These are phyloP conservation scores for Monochamus saltuarius DNA, from an alignment of 1,140 invertebrate genomes.

Conservation along the genomic window DNA sequence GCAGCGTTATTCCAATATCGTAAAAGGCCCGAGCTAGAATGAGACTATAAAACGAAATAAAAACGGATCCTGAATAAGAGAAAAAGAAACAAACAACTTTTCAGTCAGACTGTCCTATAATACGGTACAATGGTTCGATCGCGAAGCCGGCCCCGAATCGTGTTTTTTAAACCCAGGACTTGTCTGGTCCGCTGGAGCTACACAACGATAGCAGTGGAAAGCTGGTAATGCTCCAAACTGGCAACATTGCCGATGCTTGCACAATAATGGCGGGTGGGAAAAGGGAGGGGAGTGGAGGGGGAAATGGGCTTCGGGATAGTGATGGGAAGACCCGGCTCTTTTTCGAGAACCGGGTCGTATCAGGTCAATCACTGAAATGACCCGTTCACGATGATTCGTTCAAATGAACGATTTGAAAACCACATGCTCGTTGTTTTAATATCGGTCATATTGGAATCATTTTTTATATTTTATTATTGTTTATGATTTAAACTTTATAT, in stretches of 20 bases:
- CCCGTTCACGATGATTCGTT: too few species aligned
- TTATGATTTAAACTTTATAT: too few species aligned
- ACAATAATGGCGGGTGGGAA: constrained; percentile 24
- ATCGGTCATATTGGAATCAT: too few species aligned
- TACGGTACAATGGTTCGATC: constrained; percentile 24
- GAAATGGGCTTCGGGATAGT: constrained; percentile 37
- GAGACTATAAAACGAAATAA: constrained; percentile 17
- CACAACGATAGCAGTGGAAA: constrained; percentile 40
- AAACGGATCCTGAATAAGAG: constrained; percentile 23
- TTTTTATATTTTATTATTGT: too few species aligned
- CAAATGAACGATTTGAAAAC: too few species aligned
- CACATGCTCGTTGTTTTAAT: too few species aligned
- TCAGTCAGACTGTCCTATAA: constrained; percentile 41
- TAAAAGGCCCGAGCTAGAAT: constrained; percentile 17
- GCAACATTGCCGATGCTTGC: constrained; percentile 47
- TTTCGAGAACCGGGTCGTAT: too few species aligned
- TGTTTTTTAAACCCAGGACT: constrained; percentile 21
- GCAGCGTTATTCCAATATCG: constrained; percentile 9
- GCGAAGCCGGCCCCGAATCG: constrained; percentile 19
- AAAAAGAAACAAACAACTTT: constrained; percentile 35
- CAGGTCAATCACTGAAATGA: too few species aligned
- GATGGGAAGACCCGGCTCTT: too few species aligned
- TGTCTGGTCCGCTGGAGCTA: constrained; percentile 31
- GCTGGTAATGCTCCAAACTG: constrained; percentile 42
- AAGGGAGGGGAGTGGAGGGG: constrained; percentile 31